Conservation (phyloP, 1,140 invertebrate species). For the Achroia grisella region DNA sequence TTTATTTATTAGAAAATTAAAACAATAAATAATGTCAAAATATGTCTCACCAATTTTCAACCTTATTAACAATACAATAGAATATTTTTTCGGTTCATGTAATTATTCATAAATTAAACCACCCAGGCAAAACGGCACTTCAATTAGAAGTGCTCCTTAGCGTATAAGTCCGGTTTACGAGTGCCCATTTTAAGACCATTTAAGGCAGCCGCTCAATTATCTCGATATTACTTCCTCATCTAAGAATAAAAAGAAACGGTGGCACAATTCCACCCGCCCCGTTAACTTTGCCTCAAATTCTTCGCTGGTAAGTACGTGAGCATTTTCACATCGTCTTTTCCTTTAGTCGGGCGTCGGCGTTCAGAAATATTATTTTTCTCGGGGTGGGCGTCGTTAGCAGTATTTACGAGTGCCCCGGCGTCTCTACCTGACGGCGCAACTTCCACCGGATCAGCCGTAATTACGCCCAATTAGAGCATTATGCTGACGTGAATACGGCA, state of each 20-base stretch:
- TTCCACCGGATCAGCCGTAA: slow-evolving; percentile 58
- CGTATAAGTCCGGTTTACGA: slow-evolving; percentile 10
- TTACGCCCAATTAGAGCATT: slow-evolving; percentile 70
- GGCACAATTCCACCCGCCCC: slow-evolving; percentile 37
- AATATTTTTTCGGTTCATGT: too few species aligned
- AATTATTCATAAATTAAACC: too few species aligned
- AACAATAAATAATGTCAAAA: too few species aligned
- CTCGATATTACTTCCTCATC: slow-evolving; percentile 30
- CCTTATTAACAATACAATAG: too few species aligned
- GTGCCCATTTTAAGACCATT: slow-evolving; percentile 10
- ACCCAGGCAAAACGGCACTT: too few species aligned
- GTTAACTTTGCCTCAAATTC: slow-evolving; percentile 51
- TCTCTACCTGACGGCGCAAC: slow-evolving; percentile 61
- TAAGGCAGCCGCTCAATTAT: slow-evolving; percentile 20
- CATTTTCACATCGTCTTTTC: slow-evolving; percentile 45
- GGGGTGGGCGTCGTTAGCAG: slow-evolving; percentile 62
- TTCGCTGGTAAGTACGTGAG: slow-evolving; percentile 45
- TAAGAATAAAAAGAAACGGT: slow-evolving; percentile 27
- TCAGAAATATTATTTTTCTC: slow-evolving; percentile 67
- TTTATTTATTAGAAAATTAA: too few species aligned
- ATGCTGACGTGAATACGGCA: slow-evolving; percentile 68
- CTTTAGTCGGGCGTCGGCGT: slow-evolving; percentile 47
- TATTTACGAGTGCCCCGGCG: slow-evolving; percentile 62
- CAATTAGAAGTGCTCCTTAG: too few species aligned
- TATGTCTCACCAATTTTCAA: too few species aligned